Base-by-base conservation (phyloP, 2,797 vertebrate genomes). In the Etheostoma perlongum region DNA sequence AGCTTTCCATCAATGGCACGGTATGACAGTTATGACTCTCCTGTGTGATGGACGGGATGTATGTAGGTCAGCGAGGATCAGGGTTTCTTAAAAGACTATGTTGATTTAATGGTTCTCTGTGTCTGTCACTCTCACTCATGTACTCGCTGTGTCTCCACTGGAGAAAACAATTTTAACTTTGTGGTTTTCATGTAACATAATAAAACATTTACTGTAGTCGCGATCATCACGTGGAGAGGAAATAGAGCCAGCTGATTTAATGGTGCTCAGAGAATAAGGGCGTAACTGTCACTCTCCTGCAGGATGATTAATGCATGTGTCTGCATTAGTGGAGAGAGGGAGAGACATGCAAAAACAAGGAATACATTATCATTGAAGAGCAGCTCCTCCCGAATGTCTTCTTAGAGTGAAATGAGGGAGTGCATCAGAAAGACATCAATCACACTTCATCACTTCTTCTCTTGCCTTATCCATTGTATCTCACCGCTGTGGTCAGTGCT, bases 21-120 rank as follows among this genome's bases (percentile, higher is more conserved):
- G 11, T 16, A 13, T 46, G 65, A 87, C 68, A 86, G 76, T 85
- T 90, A 82, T 33, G 64, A 48, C 16, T 85, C 81, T 76, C 67
- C 60, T 9, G 84, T 48, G 83, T 72, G 76, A 75, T 46, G 63
- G 62, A 66, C 23, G 30, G 18, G 55, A 76, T 74, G 59, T 53
- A 14, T n/a, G n/a, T 9, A 3, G 82, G 72, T 88, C 83, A 84
- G 54, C 0, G 75, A 40, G 54, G 62, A 72, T 2, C 49, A 66
- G 47, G 48, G 64, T 70, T 67, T 48, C 58, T 49, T 74, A 33
- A 59, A 52, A 81, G 76, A 84, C 58, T 53, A 23, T 0, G 14
- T 33, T 47, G 72, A 70, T 61, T 78, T 69, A 60, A 81, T 40
- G 59, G 16, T 46, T 76, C 60, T 67, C 53, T 27, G 7, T 67